Evolutionary conservation across 2,888 invertebrate genomes (phyloP).

Genomic region (Xiphydria camelus): DNA sequence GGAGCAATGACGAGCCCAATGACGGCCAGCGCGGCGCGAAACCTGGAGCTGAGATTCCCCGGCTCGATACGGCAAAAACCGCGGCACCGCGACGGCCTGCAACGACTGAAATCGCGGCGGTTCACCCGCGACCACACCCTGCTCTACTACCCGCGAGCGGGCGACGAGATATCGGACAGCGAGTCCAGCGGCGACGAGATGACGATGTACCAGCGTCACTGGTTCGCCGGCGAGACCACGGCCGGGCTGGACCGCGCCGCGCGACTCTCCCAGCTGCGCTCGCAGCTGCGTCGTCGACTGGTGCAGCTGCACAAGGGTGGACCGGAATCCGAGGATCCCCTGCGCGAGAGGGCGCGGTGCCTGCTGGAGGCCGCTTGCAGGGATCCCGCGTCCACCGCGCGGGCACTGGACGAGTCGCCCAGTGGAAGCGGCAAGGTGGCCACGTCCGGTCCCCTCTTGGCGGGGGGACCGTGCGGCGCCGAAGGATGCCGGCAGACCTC

Average conservation of each 20-base stretch:
- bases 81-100: conserved; percentile 33
- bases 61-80: conserved; percentile 32
- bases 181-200: conserved; percentile 57
- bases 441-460: conserved; percentile 41
- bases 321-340: conserved; percentile 36
- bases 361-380: conserved; percentile 41
- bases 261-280: conserved; percentile 49
- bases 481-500: conserved; percentile 60
- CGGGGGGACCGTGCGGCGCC: conserved; percentile 47
- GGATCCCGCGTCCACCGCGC: conserved; percentile 44
- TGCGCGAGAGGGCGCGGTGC: conserved; percentile 40
- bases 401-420: conserved; percentile 16
- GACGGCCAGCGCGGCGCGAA: conserved; percentile 19
- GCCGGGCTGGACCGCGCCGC: conserved; percentile 45
- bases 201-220: conserved; percentile 55
- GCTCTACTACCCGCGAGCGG: conserved; percentile 53
- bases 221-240: conserved; percentile 52
- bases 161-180: conserved; percentile 58
- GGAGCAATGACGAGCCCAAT: conserved; percentile 4
- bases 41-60: conserved; percentile 35
- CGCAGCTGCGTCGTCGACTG: conserved; percentile 59
- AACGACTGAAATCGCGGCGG: conserved; percentile 36
- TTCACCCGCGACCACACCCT: conserved; percentile 50
- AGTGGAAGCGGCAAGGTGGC: conserved; percentile 30
- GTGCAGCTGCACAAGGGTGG: conserved; percentile 56